Conservation (phyloP, 2,113 vertebrate species). For the Tautogolabrus adspersus region DNA sequence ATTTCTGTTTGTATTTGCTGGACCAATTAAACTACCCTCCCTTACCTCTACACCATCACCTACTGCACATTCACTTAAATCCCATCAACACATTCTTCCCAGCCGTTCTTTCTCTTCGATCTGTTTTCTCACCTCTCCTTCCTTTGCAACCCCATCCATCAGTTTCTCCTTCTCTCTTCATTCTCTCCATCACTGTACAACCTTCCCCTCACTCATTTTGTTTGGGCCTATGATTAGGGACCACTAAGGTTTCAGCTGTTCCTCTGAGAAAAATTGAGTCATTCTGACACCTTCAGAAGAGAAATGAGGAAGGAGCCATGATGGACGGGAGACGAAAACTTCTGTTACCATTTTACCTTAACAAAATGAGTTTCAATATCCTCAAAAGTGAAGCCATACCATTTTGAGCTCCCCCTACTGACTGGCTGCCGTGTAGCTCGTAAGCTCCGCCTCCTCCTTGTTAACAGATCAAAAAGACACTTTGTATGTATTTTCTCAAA, state of each 20-base stretch:
- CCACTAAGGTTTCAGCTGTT: slow-evolving; percentile 61
- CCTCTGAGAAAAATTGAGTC: slow-evolving; percentile 44
- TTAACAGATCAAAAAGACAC: no score
- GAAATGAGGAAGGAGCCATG: slow-evolving; percentile 50
- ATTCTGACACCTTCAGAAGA: slow-evolving; percentile 43
- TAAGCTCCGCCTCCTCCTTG: no score
- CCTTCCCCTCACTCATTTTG: slow-evolving; percentile 29
- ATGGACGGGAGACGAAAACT: slow-evolving; percentile 35
- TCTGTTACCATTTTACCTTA: no score
- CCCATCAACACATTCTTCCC: slow-evolving; percentile 58
- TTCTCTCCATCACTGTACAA: slow-evolving; percentile 15
- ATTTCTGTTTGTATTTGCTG: slow-evolving; percentile 51
- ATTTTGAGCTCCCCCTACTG: no score
- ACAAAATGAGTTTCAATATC: no score
- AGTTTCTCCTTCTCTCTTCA: slow-evolving; percentile 25
- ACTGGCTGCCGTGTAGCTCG: no score
- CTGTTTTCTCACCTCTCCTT: slow-evolving; percentile 69
- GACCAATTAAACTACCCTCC: slow-evolving; percentile 41
- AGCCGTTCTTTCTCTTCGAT: slow-evolving; percentile 28
- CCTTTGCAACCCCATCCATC: slow-evolving; percentile 33
- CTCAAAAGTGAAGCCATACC: no score
- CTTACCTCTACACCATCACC: slow-evolving; percentile 24
- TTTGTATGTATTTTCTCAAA: no score
- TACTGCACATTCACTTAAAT: slow-evolving; percentile 47
- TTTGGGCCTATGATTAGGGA: slow-evolving; percentile 58